These are phyloP conservation scores for Choristoneura rosaceana DNA, from an alignment of 2,888 invertebrate species.

Conservation along the genomic window DNA sequence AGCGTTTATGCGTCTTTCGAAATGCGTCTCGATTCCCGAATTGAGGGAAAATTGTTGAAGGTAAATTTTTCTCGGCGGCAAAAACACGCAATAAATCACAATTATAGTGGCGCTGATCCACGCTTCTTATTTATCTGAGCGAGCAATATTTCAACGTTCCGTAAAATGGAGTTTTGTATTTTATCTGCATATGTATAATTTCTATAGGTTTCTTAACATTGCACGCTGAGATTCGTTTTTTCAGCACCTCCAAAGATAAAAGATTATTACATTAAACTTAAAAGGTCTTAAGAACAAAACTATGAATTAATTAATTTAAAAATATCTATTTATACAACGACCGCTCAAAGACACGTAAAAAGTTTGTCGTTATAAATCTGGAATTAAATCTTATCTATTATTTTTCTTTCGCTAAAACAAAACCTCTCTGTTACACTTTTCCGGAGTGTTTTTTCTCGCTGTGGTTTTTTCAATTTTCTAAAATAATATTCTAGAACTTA, in stretches of 20 bases:
- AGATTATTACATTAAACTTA: not conserved
- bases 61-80: constrained; percentile 17
- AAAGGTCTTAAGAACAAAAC: not conserved
- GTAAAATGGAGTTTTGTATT: constrained; percentile 1
- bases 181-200: too few relatives aligned
- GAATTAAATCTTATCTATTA: too few relatives aligned
- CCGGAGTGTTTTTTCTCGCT: too few relatives aligned
- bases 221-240: not conserved
- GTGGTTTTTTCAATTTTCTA: too few relatives aligned
- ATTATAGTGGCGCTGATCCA: constrained; percentile 20
- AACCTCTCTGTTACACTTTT: too few relatives aligned
- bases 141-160: constrained; percentile 25
- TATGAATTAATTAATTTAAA: not conserved
- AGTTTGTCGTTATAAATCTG: too few relatives aligned
- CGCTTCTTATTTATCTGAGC: constrained; percentile 34
- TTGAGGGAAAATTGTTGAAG: constrained; percentile 3
- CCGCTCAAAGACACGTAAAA: too few relatives aligned
- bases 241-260: not conserved
- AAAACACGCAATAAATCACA: constrained; percentile 33
- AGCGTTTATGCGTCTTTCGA: not conserved
- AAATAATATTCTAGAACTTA: too few relatives aligned
- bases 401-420: too few relatives aligned
- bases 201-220: not conserved
- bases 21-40: not conserved
- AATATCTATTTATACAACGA: too few relatives aligned